Conservation (phyloP, 2,113 vertebrate species). For the Speoplatyrhinus poulsoni region DNA sequence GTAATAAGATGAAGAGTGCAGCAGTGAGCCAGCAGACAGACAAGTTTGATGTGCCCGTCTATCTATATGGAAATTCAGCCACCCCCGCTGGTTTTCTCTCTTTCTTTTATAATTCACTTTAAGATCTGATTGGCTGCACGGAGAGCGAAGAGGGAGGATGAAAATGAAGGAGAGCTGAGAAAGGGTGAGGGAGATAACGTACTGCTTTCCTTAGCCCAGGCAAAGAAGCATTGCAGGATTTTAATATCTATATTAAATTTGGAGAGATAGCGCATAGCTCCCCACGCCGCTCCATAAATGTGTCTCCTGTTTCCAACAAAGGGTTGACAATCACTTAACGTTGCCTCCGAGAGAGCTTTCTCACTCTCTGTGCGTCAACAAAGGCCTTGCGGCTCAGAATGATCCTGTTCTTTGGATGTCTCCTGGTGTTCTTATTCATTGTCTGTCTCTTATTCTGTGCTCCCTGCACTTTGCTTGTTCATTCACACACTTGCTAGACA, state of each 20-base stretch:
- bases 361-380: constrained; percentile 44
- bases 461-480: neutral
- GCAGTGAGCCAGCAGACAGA: constrained; percentile 62
- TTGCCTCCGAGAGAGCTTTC: constrained; percentile 51
- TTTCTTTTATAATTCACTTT: constrained; percentile 60
- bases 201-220: constrained; percentile 43
- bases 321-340: constrained; percentile 45
- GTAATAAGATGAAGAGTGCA: constrained; percentile 68
- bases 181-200: constrained; percentile 62
- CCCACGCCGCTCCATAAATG: neutral
- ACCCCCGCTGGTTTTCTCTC: constrained; percentile 34
- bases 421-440: constrained; percentile 7
- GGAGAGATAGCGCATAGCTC: constrained; percentile 49
- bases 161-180: constrained; percentile 26
- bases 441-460: constrained; percentile 4
- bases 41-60: constrained; percentile 73
- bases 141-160: constrained; percentile 19
- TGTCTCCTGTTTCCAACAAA: constrained; percentile 27
- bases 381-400: constrained; percentile 36
- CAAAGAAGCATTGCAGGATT: constrained; percentile 61
- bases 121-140: constrained; percentile 56
- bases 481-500: too few relatives aligned
- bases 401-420: constrained; percentile 41
- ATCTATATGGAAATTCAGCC: constrained; percentile 82
- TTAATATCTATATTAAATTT: constrained; percentile 71